Conservation (phyloP, 2,797 vertebrate species). For the Hippocampus kuda region DNA sequence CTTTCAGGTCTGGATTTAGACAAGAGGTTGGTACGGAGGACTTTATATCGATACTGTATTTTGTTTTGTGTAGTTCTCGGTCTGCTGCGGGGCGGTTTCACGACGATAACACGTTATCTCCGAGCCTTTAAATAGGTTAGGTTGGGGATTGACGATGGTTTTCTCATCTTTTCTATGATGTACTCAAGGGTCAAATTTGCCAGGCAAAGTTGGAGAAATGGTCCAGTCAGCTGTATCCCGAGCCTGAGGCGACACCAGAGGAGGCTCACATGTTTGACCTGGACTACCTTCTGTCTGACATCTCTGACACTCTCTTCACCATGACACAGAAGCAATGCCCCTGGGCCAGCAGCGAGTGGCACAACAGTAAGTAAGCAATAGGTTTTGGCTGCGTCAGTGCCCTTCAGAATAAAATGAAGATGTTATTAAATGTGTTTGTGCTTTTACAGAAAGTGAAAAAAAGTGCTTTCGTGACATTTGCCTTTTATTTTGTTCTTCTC, state of each 20-base stretch:
- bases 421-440: too few relatives aligned
- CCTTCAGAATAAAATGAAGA: too few relatives aligned
- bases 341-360: constrained; percentile 64
- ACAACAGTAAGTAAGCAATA: constrained; percentile 68
- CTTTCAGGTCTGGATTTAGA: constrained; percentile 6
- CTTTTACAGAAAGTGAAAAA: too few relatives aligned
- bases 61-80: too few relatives aligned
- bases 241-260: constrained; percentile 71
- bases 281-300: constrained; percentile 88
- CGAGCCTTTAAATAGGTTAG: constrained; percentile 20
- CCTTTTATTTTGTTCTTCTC: too few relatives aligned
- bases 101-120: neutral
- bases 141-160: neutral
- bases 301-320: constrained; percentile 96
- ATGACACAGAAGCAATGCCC: constrained; percentile 81
- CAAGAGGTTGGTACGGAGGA: neutral
- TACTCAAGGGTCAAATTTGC: constrained; percentile 64
- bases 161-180: constrained; percentile 17
- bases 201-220: constrained; percentile 73
- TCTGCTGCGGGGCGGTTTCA: too few relatives aligned
- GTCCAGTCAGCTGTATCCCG: constrained; percentile 80
- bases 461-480: too few relatives aligned
- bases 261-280: constrained; percentile 85
- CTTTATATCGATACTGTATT: neutral
- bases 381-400: too few relatives aligned